Evolutionary conservation across 2,797 vertebrate species (phyloP), one percentile per base, ranked within the genome.

Genomic region (Manis pentadactyla): DNA sequence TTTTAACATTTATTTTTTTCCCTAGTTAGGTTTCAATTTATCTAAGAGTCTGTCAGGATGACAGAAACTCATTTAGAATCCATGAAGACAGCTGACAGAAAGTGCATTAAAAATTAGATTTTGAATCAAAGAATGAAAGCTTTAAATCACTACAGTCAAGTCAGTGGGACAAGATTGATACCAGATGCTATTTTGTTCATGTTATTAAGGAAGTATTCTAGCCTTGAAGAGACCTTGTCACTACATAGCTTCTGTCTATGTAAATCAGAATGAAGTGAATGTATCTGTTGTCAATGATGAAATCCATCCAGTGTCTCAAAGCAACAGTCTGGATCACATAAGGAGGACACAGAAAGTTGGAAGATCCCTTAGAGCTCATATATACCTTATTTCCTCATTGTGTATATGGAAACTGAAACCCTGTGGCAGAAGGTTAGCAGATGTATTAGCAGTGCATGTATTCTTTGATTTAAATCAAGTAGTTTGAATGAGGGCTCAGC

Each of bases 211-310:
- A 98, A 98, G 96, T 95, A 98, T 98, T 98, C 98, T 98, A 98
- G 98, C 97, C 98, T 98, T 98, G 98, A 98, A 98, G 98, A 98
- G 98, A 98, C 98, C 98, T 99, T 98, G 98, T 98, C 98, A 98
- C 98, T 98, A 98, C 98, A 98, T 98, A 98, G 98, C 97, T 98
- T 98, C 98, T 98, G 97, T 98, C 98, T 98, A 97, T 98, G 98
- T 99, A 99, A 98, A 98, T 98, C 98, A 98, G 98, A 98, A 97
- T 97, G 97, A 98, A 98, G 95, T 95, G 98, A 98, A 97, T 97
- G 97, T 98, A 98, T 98, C 97, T 98, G 97, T 95, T 98, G 96
- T 96, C 73, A 94, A 88, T 0, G 42, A 98, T 98, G 98, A 97
- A 81, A 90, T 97, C 93, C 95, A 98, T 97, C 95, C 96, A 94